Evolutionary conservation across 2,113 vertebrate species (phyloP), one percentile per base, ranked within the genome.

Genomic region (Poeciliopsis prolifica): DNA sequence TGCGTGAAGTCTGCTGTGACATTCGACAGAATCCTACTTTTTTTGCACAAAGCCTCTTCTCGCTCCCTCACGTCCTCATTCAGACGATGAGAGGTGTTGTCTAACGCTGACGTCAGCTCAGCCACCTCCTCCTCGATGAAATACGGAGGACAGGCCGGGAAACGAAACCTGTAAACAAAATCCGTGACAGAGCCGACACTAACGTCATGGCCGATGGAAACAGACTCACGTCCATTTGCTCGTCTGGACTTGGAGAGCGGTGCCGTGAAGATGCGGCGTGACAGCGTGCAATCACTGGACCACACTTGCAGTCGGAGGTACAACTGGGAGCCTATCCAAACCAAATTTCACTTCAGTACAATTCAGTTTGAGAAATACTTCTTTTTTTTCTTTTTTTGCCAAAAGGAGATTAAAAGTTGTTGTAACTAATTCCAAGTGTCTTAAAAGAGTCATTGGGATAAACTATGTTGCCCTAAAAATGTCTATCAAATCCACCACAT

Each of bases 91-190:
- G 54, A 70, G 51, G 66, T 30, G 40, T 29, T 48, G 40, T 68
- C 40, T 29, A 68, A 61, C 24, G 11, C 68, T 70, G 68, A 70
- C 68, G 68, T 69, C 68, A 58, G 44, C 48, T 69, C 4, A 19
- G 42, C 29, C 26, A 68, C 26, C 26, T 15, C 37, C 42, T 42
- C 37, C 14, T 67, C 10, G 22, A 10, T 24, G 51, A 58, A 58
- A n/a, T 58, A 24, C 42, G 19, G 26, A 48, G 66, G 66, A 68
- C 40, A 68, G 40, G 40, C 26, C 6, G 17, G 66, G 37, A 26
- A 51, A 29, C 17, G 66, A 28, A 28, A 58, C 8, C 22, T 58
- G 51, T 58, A 58, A n/a, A 58, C 51, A n/a, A 58, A 58, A 58
- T n/a, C 24, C n/a, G 22, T 58, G 51, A 58, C 51, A n/a, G 51